Base-by-base conservation (phyloP, 2,888 invertebrate species). In the Pseudococcus jackbeardsleyi region DNA sequence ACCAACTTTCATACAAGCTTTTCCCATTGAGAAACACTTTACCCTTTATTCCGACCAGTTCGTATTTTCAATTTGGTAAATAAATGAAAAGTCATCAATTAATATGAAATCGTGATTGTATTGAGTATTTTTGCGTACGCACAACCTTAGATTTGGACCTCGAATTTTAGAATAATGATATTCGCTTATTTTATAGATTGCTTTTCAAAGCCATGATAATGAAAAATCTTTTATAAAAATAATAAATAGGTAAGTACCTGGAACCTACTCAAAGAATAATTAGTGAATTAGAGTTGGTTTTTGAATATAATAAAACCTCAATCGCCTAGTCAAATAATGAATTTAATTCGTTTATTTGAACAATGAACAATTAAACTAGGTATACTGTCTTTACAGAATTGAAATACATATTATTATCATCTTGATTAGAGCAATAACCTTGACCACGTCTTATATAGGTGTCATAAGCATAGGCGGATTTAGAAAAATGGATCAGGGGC, bases 331-430 rank as follows among this genome's bases (percentile, higher is more conserved):
- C 64, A 7, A 68, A 33, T 72, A 72, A 72, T 72, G 72, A 72
- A 72, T 72, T 33, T 33, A 72, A 17, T 12, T 72, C 33, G 33
- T 17, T 72, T 17, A 39, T 33, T 72, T 33, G 33, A 72, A 19
- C 79, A 7, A 33, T 15, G 39, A 72, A 19, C 79, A 42, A 46
- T 46, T 46, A 17, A 82, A 46, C 9, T 22, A n/a, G n/a, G n/a
- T n/a, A n/a, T n/a, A 82, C 79, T 82, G 46, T 82, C 79, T 82
- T 82, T n/a, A n/a, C 11, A 46, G 79, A 82, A 82, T 46, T 46
- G 19, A 82, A 82, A 82, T 19, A 11, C 26, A 9, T 22, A 33
- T 54, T 64, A 64, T 64, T 33, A 39, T 72, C 72, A 72, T 39
- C 72, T 72, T 72, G 72, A 39, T 72, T 72, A 17, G 72, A 17